Evolutionary conservation across 2,113 vertebrate genomes (phyloP).

Genomic region (Electrona antarctica): DNA sequence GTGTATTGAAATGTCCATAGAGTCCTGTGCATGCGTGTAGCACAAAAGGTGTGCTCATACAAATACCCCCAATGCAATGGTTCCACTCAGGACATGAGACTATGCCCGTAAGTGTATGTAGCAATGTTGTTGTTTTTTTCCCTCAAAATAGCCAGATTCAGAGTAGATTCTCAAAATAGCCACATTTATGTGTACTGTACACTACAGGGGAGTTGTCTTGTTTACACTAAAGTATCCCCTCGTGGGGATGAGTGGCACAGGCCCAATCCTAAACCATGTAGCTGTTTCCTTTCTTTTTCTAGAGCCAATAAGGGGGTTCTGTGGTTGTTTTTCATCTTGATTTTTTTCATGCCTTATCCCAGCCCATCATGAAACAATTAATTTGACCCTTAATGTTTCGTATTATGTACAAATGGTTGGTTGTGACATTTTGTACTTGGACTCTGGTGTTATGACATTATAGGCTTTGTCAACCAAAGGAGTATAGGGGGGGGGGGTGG

Average conservation of each 20-base stretch:
- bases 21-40: no score
- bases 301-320: not conserved
- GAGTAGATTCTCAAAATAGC: constrained; percentile 17
- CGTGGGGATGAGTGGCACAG: constrained; percentile 18
- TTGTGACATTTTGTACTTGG: not conserved
- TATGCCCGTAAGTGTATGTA: not conserved
- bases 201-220: constrained; percentile 30
- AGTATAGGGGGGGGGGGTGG: not conserved
- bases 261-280: constrained; percentile 24
- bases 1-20: no score
- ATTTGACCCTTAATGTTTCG: not conserved
- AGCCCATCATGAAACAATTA: not conserved
- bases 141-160: not conserved
- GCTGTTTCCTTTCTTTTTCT: constrained; percentile 16
- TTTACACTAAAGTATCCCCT: constrained; percentile 43
- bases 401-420: not conserved
- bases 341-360: constrained; percentile 7
- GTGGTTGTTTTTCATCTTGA: constrained; percentile 13
- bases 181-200: not conserved
- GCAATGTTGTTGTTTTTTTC: not conserved
- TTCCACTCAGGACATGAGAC: not conserved
- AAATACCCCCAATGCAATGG: not conserved
- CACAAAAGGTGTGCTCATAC: constrained; percentile 6
- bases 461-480: not conserved
- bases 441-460: not conserved